Percentiles rank a stretch among this genome's conserved stretches.
Evolutionary conservation across 2,888 invertebrate species (phyloP).

Genomic region (Callimorpha dominula): DNA sequence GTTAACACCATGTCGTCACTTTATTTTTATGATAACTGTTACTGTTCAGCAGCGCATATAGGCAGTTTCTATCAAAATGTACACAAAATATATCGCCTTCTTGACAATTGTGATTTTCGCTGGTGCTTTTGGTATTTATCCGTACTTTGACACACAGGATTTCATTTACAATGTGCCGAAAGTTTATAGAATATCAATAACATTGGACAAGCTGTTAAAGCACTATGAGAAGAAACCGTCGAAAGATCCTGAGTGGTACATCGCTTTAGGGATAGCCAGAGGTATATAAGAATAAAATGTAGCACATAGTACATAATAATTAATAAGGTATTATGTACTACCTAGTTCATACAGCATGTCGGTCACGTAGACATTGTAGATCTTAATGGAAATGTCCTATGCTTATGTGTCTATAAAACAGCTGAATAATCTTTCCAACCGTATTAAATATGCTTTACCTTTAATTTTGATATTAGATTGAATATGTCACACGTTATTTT

Average conservation of each 20-base stretch:
- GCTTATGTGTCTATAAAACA: background rate
- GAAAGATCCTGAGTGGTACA: conserved; percentile 82
- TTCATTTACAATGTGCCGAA: conserved; percentile 84
- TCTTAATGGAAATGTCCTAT: background rate
- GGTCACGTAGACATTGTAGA: too few species aligned
- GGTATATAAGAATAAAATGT: conserved; percentile 55
- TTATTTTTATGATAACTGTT: conserved; percentile 58
- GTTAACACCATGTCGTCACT: conserved; percentile 61
- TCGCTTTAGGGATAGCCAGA: conserved; percentile 76
- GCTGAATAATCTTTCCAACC: too few species aligned
- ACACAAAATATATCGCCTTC: conserved; percentile 64
- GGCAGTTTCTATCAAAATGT: conserved; percentile 73
- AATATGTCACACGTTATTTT: background rate
- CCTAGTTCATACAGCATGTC: too few species aligned
- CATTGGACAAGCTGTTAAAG: conserved; percentile 75
- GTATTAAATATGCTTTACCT: background rate
- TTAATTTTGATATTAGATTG: background rate
- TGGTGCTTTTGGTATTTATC: conserved; percentile 69
- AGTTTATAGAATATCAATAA: conserved; percentile 78
- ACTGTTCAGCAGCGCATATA: conserved; percentile 51
- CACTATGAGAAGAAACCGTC: conserved; percentile 82
- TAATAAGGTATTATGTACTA: too few species aligned
- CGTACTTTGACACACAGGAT: conserved; percentile 83
- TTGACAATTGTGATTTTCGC: conserved; percentile 51
- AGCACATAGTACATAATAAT: too few species aligned